Base-by-base conservation (phyloP, 2,113 vertebrate genomes). In the Callipepla californica region DNA sequence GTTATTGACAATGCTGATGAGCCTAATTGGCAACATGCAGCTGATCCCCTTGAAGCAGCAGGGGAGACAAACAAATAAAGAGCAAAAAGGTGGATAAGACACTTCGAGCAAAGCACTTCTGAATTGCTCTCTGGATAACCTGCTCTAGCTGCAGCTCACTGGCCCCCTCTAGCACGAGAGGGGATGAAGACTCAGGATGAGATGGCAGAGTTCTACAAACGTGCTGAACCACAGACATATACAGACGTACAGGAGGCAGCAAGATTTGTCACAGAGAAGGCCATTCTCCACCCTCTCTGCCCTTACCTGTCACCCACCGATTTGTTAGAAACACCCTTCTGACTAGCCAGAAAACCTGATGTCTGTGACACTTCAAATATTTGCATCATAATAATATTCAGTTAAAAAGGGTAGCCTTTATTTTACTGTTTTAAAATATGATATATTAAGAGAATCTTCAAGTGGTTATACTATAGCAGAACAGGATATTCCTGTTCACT, bases 1-100 rank as follows among this genome's bases (percentile, higher is more conserved):
- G 89, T 91, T 96, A 96, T 95, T 96, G 95, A 93, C 94, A 96
- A 92, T 94, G 94, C 84, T 96, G 94, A 96, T 96, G 95, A 96
- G 80, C 86, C 89, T 96, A 96, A 96, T 90, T 94, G 96, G 95
- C 91, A 92, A 30, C 87, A 91, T 67, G 92, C 91, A 92, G 95
- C 94, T 96, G 94, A 96, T 94, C 81, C 80, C 94, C 96, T 89
- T 40, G 78, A 25, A 96, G 94, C 92, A 87, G 84, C 91, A 85
- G 72, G 84, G 80, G 74, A 93, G 67, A 89, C 78, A 94, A 94
- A 93, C 92, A 94, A 96, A 95, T 87, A 89, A 69, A 93, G 92
- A 91, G 74, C 32, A 6, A 81, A 77, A 79, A 93, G 91, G 87
- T 91, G 92, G 84, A 15, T 66, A 15, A 94, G 55, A 19, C 63